Conservation (phyloP, 2,113 vertebrate species). For the Brachirus orientalis region DNA sequence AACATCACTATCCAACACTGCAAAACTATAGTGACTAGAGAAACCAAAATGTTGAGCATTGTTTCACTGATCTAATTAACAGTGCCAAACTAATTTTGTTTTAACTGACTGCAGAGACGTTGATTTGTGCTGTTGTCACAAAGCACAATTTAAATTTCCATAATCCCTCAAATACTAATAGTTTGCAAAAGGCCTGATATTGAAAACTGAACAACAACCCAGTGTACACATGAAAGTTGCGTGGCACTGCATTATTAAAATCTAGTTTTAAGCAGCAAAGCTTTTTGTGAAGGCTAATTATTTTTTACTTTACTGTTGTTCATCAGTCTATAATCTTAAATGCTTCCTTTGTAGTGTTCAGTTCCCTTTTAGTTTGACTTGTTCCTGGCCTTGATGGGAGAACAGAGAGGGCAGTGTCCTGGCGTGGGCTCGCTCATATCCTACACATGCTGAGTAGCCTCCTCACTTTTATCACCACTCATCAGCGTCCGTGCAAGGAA, state of each 20-base stretch:
- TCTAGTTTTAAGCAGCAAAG: conserved; percentile 7
- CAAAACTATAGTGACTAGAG: too few relatives aligned
- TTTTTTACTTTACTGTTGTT: neutral
- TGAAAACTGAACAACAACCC: neutral
- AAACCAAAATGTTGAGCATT: too few relatives aligned
- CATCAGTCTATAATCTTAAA: neutral
- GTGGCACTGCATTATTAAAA: neutral
- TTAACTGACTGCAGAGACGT: too few relatives aligned
- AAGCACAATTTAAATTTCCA: neutral
- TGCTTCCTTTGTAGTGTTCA: neutral
- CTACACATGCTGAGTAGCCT: conserved; percentile 37
- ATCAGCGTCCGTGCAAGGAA: conserved; percentile 14
- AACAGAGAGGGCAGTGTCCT: conserved; percentile 52
- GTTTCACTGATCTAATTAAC: too few relatives aligned
- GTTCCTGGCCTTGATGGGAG: conserved; percentile 6
- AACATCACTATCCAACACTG: too few relatives aligned
- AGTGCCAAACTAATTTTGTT: too few relatives aligned
- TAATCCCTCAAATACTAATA: neutral
- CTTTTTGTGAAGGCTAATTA: neutral
- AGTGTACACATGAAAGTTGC: neutral
- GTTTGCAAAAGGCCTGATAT: neutral
- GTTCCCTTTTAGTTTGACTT: conserved; percentile 1
- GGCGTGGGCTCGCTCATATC: conserved; percentile 44
- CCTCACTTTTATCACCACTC: conserved; percentile 53
- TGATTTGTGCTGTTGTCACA: too few relatives aligned